These are phyloP conservation scores for Pecten maximus DNA, from an alignment of 2,888 invertebrate genomes.

Conservation along the genomic window DNA sequence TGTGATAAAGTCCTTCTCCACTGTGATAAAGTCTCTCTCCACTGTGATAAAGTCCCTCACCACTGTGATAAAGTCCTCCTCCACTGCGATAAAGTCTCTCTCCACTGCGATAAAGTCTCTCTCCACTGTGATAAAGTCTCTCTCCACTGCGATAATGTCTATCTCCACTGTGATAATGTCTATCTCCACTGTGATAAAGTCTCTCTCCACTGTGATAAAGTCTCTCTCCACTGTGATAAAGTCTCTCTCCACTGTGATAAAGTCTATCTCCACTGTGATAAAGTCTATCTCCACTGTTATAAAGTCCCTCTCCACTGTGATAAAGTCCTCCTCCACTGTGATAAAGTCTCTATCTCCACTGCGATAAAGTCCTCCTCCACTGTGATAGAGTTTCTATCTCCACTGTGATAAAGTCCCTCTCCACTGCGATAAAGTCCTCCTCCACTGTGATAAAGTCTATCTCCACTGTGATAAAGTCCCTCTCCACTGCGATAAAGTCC, in stretches of 20 bases:
- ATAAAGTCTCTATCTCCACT: too few relatives aligned
- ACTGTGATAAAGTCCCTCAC: too few relatives aligned
- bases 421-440: background rate
- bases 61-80: background rate
- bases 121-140: background rate
- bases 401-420: background rate
- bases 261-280: background rate
- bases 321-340: too few relatives aligned
- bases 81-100: background rate
- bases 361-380: background rate
- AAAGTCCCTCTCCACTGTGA: background rate
- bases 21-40: too few relatives aligned
- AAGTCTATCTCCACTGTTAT: background rate
- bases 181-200: too few relatives aligned
- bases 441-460: background rate
- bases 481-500: too few relatives aligned
- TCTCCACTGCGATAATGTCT: background rate
- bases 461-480: too few relatives aligned
- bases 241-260: background rate
- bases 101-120: background rate
- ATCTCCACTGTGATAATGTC: background rate
- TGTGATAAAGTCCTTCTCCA: background rate
- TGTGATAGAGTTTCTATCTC: background rate
- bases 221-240: background rate
- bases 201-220: too few relatives aligned